Evolutionary conservation across 2,888 invertebrate species (phyloP).

Genomic region (Torymus tubicola): DNA sequence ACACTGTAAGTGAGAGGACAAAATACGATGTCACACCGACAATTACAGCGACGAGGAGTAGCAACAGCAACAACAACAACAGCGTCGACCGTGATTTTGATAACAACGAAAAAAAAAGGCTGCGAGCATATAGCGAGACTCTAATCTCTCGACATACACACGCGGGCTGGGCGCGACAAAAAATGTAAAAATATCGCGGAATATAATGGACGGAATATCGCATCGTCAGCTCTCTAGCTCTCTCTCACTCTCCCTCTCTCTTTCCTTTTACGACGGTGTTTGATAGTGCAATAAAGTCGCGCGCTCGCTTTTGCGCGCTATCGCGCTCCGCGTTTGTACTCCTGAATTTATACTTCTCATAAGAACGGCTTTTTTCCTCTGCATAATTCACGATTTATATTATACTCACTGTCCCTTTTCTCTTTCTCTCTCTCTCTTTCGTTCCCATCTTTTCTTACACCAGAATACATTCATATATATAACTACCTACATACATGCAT

Average conservation of each 20-base stretch:
- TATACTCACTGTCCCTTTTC: neutral
- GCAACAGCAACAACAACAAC: too few species aligned
- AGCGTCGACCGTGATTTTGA: too few species aligned
- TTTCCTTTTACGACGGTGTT: slow-evolving; percentile 30
- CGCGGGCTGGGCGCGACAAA: neutral
- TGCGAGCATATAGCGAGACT: too few species aligned
- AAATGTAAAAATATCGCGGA: slow-evolving; percentile 26
- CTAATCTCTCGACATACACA: too few species aligned
- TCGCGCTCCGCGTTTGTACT: slow-evolving; percentile 32
- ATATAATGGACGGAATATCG: slow-evolving; percentile 12
- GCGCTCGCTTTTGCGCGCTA: neutral
- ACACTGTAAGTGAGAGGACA: too few species aligned
- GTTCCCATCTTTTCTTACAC: neutral
- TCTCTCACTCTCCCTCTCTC: neutral
- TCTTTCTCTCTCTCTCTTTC: neutral
- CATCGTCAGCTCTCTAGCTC: neutral
- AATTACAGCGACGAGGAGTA: too few species aligned
- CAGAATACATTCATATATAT: neutral
- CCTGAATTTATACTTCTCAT: slow-evolving; percentile 39
- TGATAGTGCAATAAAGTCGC: slow-evolving; percentile 45
- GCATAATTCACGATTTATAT: slow-evolving; percentile 47
- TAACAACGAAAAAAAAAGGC: too few species aligned
- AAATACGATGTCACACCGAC: too few species aligned
- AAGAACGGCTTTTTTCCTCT: slow-evolving; percentile 20
- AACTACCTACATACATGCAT: too few species aligned